Evolutionary conservation across 2,888 invertebrate species (phyloP).

Genomic region (Temnothorax ravouxi): DNA sequence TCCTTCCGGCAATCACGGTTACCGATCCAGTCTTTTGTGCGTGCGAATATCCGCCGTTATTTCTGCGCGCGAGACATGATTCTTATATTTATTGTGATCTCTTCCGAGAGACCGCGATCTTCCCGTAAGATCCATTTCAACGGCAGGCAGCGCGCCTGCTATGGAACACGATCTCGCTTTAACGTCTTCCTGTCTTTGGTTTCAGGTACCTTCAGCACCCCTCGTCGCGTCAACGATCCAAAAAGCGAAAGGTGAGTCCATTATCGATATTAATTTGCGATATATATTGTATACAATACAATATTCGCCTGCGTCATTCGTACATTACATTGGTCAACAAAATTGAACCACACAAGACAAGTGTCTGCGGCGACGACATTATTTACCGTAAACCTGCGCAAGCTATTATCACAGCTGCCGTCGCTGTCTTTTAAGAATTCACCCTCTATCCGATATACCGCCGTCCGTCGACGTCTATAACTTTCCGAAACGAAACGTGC

Average conservation of each 20-base stretch:
- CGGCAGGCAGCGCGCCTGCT: neutral
- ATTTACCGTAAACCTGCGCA: conserved; percentile 12
- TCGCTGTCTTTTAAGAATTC: neutral
- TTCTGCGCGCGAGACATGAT: neutral
- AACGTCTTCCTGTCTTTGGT: conserved; percentile 21
- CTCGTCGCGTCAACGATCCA: conserved; percentile 8
- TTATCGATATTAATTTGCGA: neutral
- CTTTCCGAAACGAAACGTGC: neutral
- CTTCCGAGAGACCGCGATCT: neutral
- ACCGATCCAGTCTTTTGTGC: conserved; percentile 16
- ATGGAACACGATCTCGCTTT: neutral
- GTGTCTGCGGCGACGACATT: neutral
- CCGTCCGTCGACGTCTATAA: neutral
- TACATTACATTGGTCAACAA: too few relatives aligned
- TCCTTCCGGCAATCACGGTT: conserved; percentile 33
- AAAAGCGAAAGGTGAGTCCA: conserved; percentile 32
- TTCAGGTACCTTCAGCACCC: conserved; percentile 17
- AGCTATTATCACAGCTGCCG: conserved; percentile 15
- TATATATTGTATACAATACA: neutral
- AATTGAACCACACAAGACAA: neutral
- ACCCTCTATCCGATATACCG: neutral
- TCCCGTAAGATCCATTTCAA: conserved; percentile 2
- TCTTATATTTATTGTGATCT: conserved; percentile 38
- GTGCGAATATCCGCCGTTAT: neutral
- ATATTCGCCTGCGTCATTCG: neutral